A percentile compares a stretch with the other conserved stretches of the same genome.
These are phyloP conservation scores for Kradibia gibbosae DNA, from an alignment of 1,140 invertebrate genomes.

Conservation along the genomic window DNA sequence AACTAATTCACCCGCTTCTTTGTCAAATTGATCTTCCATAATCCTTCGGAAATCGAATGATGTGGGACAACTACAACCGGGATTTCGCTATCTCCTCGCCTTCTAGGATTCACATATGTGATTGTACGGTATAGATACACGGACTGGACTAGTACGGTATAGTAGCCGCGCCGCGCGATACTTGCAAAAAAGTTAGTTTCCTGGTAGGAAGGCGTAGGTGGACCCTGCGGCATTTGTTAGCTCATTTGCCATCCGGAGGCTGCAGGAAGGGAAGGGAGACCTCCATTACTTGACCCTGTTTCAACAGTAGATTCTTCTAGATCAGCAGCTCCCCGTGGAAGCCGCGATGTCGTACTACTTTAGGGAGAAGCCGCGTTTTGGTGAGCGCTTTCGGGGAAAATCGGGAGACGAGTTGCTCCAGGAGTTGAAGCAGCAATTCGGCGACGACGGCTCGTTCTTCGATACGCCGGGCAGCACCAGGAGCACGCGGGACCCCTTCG, in stretches of 20 bases:
- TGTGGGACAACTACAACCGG: too few relatives aligned
- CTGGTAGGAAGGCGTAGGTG: too few relatives aligned
- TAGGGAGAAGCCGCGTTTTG: slow-evolving; percentile 68
- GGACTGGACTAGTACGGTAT: too few relatives aligned
- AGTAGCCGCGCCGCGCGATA: too few relatives aligned
- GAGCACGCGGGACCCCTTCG: slow-evolving; percentile 60
- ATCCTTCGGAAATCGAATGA: too few relatives aligned
- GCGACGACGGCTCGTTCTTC: slow-evolving; percentile 67
- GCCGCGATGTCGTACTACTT: slow-evolving; percentile 69
- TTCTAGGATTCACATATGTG: too few relatives aligned
- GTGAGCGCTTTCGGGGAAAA: slow-evolving; percentile 67
- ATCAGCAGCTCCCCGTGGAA: not conserved
- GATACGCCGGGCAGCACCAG: slow-evolving; percentile 53
- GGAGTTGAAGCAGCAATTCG: slow-evolving; percentile 68
- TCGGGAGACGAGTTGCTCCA: slow-evolving; percentile 68
- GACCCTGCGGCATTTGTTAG: too few relatives aligned
- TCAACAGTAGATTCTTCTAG: not conserved
- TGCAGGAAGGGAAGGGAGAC: not conserved
- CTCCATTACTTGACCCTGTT: not conserved
- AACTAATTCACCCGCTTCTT: too few relatives aligned
- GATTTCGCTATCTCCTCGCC: too few relatives aligned
- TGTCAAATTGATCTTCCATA: too few relatives aligned
- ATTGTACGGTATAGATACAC: too few relatives aligned
- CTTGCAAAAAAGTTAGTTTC: too few relatives aligned
- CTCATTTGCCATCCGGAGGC: not conserved